Evolutionary conservation across 2,888 invertebrate genomes (phyloP), one percentile per base, ranked within the genome.

Genomic region (Andrena bucephala): DNA sequence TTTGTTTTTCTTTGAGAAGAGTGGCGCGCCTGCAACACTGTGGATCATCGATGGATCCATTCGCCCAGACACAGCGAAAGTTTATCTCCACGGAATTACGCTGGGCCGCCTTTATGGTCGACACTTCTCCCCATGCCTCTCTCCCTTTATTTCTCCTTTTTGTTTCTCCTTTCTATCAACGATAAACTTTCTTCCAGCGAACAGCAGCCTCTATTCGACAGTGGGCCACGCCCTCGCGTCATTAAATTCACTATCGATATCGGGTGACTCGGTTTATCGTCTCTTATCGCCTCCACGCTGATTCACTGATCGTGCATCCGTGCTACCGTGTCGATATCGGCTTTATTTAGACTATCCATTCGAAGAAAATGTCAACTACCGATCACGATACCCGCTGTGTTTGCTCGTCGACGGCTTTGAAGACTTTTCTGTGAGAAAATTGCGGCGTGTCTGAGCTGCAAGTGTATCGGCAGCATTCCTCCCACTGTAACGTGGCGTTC

Each of bases 221-320:
- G 27, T 4, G 36, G 36, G 73, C 86, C 86, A 86, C 87, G 74
- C 87, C 88, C 79, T 83, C 88, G 42, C 42, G 74, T 81, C 83
- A 83, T 86, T 87, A 87, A 88, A 85, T 80, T 85, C 71, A 73
- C 63, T 72, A 84, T 83, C 82, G 79, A 86, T 85, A 86, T 81
- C 82, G 76, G 50, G 75, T 72, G 81, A 69, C 77, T 67, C 27
- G 63, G 69, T 88, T 81, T 88, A 88, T 88, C 87, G 42, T 24
- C 66, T 8, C 73, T 86, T 87, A 87, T 87, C 87, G 62, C 36
- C 36, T 52, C 59, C 67, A 70, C 33, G 86, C 85, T 85, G 88
- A 86, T 86, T 88, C 87, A 86, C 70, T 77, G 77, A 76, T 77
- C 86, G 77, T 69, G 81, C 88, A 81, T 86, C 67, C 85, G 80